These are phyloP conservation scores for Hippocampus guttulatus DNA, from an alignment of 2,113 vertebrate genomes.

Conservation along the genomic window DNA sequence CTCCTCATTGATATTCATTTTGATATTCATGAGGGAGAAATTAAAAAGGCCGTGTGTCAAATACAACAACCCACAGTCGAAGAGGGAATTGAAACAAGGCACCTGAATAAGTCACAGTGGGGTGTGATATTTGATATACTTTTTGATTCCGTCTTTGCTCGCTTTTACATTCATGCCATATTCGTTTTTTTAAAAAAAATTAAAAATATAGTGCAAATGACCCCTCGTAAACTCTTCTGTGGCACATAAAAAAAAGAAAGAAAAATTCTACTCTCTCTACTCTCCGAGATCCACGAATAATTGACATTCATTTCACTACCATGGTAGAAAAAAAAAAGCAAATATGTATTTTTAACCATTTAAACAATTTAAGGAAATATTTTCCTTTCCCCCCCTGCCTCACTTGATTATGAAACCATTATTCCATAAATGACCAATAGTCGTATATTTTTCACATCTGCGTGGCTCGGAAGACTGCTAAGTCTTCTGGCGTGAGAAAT, in stretches of 20 bases:
- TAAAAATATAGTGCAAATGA: neutral
- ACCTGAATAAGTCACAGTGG: slow-evolving; percentile 42
- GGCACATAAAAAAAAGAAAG: too few species aligned
- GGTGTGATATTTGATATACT: slow-evolving; percentile 6
- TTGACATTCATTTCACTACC: too few species aligned
- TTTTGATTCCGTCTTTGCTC: neutral
- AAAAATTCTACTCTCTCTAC: too few species aligned
- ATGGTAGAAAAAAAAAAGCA: too few species aligned
- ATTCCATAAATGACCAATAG: too few species aligned
- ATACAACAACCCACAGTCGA: slow-evolving; percentile 1
- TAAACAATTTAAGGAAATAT: too few species aligned
- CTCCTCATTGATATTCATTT: slow-evolving; percentile 7
- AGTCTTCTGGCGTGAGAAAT: neutral
- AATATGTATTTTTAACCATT: too few species aligned
- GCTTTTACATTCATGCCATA: neutral
- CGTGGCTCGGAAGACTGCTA: neutral
- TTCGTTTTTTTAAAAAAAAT: too few species aligned
- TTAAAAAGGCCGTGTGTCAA: slow-evolving; percentile 7
- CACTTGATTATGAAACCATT: too few species aligned
- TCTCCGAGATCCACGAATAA: too few species aligned
- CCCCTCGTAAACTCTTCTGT: neutral
- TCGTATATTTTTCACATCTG: too few species aligned
- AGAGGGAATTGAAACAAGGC: slow-evolving; percentile 31
- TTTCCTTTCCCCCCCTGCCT: too few species aligned
- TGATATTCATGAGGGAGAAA: slow-evolving; percentile 4